A percentile compares a stretch with the other conserved stretches of the same genome.
phyloP scores from a whole-genome alignment of 2,113 vertebrate species.

The Antechinus stuartii region DNA sequence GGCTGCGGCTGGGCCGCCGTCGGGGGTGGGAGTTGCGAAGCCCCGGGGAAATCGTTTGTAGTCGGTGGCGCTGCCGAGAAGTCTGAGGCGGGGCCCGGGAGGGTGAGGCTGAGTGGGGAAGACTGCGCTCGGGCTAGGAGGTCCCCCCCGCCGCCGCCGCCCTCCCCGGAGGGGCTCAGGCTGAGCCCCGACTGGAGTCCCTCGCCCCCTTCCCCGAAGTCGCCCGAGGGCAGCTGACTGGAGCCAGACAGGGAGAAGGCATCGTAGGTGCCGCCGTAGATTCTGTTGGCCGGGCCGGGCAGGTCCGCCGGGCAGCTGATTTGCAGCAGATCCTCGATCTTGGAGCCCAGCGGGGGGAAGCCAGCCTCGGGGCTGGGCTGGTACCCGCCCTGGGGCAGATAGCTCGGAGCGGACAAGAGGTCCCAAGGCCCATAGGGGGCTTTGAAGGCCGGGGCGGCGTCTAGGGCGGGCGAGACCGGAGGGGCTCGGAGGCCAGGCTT shows the following conservation, averaged over 20 bases:
- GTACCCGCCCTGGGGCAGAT: slow-evolving; percentile 84
- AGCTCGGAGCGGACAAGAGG: slow-evolving; percentile 84
- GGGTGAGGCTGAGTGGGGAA: slow-evolving; percentile 75
- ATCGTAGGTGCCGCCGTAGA: slow-evolving; percentile 81
- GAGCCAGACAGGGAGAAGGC: slow-evolving; percentile 68
- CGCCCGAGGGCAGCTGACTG: slow-evolving; percentile 11
- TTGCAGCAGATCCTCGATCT: slow-evolving; percentile 83
- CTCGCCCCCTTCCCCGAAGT: slow-evolving; percentile 73
- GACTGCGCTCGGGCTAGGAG: slow-evolving; percentile 62
- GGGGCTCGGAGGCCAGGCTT: slow-evolving; percentile 80
- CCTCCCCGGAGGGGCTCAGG: slow-evolving; percentile 70
- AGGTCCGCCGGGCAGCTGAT: slow-evolving; percentile 87
- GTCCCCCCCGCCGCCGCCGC: slow-evolving; percentile 67
- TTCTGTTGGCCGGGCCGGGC: slow-evolving; percentile 81
- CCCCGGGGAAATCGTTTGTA: slow-evolving; percentile 57
- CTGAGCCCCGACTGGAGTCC: slow-evolving; percentile 66
- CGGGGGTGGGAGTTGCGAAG: background rate
- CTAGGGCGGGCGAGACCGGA: slow-evolving; percentile 87
- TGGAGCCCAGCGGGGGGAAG: slow-evolving; percentile 81
- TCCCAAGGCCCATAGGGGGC: slow-evolving; percentile 92
- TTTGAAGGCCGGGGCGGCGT: slow-evolving; percentile 90
- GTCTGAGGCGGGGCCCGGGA: slow-evolving; percentile 83
- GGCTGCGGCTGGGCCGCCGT: background rate
- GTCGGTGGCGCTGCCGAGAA: slow-evolving; percentile 79
- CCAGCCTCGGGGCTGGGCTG: slow-evolving; percentile 77